Evolutionary conservation across 2,113 vertebrate genomes (phyloP), one percentile per base, ranked within the genome.

Genomic region (Elephantulus edwardii): DNA sequence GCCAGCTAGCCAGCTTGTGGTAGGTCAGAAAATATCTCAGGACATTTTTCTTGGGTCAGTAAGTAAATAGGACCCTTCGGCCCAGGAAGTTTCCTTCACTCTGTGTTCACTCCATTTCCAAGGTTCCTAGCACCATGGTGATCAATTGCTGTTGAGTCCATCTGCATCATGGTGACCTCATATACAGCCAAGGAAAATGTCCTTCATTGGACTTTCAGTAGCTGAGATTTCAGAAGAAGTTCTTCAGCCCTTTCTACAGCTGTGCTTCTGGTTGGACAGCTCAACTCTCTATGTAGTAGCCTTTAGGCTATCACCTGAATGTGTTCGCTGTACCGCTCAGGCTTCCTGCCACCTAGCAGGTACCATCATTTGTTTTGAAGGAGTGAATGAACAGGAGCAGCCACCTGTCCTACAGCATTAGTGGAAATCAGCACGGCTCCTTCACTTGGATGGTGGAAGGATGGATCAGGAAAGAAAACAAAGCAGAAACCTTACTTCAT

Each of bases 401-500:
- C 22, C 52, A 22, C n/a, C n/a, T n/a, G 5, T 46, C 70, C 46
- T 78, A n/a, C 17, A n/a, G 66, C 20, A 12, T 42, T 75, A 90
- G 44, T 12, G 80, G 71, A 74, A 68, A 88, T 71, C 44, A 22
- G 16, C 33, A 8, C 50, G 28, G 16, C 35, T 90, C 35, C 38
- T 6, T 48, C 58, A 54, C 92, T 89, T 86, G 82, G 90, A 58
- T 76, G 83, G 33, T 68, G 28, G 35, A 56, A 94, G 85, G 92
- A 88, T 90, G 86, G 54, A 90, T 75, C 40, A 83, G 54, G 46
- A 56, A 56, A 79, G n/a, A 54, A 92, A 93, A 62, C 50, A 86
- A 91, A 26, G n/a, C 13, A 85, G 82, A 72, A 96, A 94, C 88
- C 87, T 91, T 35, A 86, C 40, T 93, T 87, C 86, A 62, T 76